Evolutionary conservation across 2,888 invertebrate genomes (phyloP).

Genomic region (Meteorus cinctellus): DNA sequence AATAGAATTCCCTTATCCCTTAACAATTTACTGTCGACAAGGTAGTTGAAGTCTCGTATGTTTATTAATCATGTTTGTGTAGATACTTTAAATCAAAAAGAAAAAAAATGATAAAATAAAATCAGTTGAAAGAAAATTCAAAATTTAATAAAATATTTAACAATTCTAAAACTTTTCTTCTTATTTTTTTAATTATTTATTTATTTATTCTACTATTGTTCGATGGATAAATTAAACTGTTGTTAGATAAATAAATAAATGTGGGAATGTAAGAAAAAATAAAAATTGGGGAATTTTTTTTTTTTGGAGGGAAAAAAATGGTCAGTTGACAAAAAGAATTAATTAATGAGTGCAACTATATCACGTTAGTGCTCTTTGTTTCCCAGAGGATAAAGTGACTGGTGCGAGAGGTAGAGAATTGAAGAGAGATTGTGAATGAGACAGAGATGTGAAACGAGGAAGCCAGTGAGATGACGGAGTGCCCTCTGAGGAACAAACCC

Average conservation of each 20-base stretch:
- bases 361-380: constrained; percentile 39
- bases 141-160: background rate
- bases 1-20: constrained; percentile 68
- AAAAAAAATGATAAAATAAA: no score
- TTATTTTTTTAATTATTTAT: no score
- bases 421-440: background rate
- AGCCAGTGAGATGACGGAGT: constrained; percentile 73
- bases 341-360: constrained; percentile 69
- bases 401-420: background rate
- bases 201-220: no score
- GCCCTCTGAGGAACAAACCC: constrained; percentile 73
- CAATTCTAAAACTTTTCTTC: background rate
- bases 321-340: constrained; percentile 72
- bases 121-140: background rate
- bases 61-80: background rate
- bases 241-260: background rate
- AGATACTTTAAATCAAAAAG: no score
- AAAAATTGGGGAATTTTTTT: background rate
- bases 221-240: no score
- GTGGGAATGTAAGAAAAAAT: background rate
- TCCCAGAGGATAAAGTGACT: constrained; percentile 30
- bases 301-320: constrained; percentile 57
- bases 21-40: constrained; percentile 69
- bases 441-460: constrained; percentile 54
- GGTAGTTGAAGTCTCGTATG: constrained; percentile 23